Percentiles rank a stretch among this genome's conserved stretches.
Conservation (phyloP, 2,113 vertebrate genomes). For the Syngnathoides biaculeatus region DNA sequence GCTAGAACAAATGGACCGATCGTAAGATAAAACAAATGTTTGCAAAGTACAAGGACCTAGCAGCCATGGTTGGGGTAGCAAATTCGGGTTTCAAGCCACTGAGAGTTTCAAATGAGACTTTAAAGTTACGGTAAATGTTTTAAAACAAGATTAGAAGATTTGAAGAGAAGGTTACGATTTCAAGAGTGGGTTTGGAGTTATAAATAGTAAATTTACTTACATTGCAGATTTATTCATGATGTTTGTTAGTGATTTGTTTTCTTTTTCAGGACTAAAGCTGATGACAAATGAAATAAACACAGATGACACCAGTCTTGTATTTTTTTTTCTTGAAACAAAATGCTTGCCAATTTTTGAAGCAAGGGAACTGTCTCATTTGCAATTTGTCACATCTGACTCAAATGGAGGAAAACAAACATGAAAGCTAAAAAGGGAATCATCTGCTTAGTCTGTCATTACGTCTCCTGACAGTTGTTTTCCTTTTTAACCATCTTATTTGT, state of each 20-base stretch:
- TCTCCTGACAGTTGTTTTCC: neutral
- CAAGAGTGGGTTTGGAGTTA: too few relatives aligned
- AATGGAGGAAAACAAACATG: slow-evolving; percentile 17
- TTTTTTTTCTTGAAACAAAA: slow-evolving; percentile 4
- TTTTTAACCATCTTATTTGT: neutral
- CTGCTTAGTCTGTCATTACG: neutral
- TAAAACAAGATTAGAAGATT: too few relatives aligned
- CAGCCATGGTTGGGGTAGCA: too few relatives aligned
- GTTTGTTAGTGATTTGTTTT: neutral
- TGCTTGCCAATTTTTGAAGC: slow-evolving; percentile 5
- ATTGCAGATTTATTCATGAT: neutral
- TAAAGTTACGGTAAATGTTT: too few relatives aligned
- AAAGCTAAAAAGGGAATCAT: neutral
- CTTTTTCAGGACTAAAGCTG: neutral
- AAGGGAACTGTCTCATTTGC: neutral
- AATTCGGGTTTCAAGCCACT: too few relatives aligned
- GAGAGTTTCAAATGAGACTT: too few relatives aligned
- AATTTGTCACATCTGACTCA: slow-evolving; percentile 21
- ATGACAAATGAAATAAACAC: neutral
- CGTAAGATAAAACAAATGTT: too few relatives aligned
- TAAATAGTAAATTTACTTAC: too few relatives aligned
- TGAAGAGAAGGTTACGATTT: too few relatives aligned
- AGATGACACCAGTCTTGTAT: neutral
- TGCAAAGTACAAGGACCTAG: too few relatives aligned
- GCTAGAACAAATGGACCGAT: too few relatives aligned